A percentile compares a stretch with the other conserved stretches of the same genome.
These are phyloP conservation scores for Cecidostiba fungosa DNA, from an alignment of 2,888 invertebrate genomes.

Conservation along the genomic window DNA sequence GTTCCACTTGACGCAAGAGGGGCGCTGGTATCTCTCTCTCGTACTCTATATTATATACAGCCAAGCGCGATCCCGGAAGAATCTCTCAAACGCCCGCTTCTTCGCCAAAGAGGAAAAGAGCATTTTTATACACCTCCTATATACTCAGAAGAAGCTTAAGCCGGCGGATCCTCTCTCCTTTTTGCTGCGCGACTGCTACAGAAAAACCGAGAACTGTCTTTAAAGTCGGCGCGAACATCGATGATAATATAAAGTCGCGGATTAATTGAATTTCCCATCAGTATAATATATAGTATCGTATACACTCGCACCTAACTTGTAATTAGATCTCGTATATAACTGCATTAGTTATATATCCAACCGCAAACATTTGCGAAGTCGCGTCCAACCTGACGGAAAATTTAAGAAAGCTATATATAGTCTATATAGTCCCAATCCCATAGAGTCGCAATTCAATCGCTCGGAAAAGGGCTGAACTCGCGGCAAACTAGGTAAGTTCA, in stretches of 20 bases:
- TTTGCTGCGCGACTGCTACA: no score
- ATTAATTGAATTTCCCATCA: constrained; percentile 31
- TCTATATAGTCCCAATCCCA: constrained; percentile 7
- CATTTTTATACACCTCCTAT: constrained; percentile 40
- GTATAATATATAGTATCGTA: constrained; percentile 9
- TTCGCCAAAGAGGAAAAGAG: constrained; percentile 57
- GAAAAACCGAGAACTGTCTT: constrained; percentile 32
- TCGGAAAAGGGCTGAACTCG: constrained; percentile 52
- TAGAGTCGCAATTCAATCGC: constrained; percentile 47
- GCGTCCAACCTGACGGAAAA: constrained; percentile 38
- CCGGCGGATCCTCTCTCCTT: neutral
- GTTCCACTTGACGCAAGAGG: constrained; percentile 55
- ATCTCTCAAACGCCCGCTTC: constrained; percentile 53
- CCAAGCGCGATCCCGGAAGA: constrained; percentile 51
- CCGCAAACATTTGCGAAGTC: neutral
- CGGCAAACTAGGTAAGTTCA: constrained; percentile 64
- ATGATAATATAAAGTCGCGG: neutral
- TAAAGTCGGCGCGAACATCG: constrained; percentile 14
- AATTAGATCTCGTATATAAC: constrained; percentile 34
- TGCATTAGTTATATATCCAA: constrained; percentile 1
- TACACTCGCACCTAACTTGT: constrained; percentile 5
- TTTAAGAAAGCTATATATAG: constrained; percentile 49
- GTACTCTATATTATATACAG: neutral
- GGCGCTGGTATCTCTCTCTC: constrained; percentile 3
- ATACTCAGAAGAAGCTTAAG: neutral